These are phyloP conservation scores for Thyatira batis DNA, from an alignment of 2,888 invertebrate species.

Conservation along the genomic window DNA sequence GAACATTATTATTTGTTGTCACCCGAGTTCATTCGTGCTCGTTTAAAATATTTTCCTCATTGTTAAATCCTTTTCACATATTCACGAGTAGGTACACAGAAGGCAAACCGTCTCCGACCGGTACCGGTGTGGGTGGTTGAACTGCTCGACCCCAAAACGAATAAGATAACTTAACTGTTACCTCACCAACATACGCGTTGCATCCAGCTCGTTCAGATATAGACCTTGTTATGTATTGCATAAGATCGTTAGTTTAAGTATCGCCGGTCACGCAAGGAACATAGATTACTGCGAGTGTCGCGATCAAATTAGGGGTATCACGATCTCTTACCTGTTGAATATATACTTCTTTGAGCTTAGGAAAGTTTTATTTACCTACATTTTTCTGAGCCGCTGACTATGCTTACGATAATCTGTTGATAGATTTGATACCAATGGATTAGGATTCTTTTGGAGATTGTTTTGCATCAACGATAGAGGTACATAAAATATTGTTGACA, in stretches of 20 bases:
- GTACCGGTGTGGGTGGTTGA: conserved; percentile 21
- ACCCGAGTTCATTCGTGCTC: background rate
- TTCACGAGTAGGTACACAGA: background rate
- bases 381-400: no score
- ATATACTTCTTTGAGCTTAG: background rate
- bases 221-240: background rate
- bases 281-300: background rate
- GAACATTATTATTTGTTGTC: background rate
- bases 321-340: background rate
- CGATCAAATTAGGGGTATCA: background rate
- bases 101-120: background rate
- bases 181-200: conserved; percentile 19
- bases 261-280: background rate
- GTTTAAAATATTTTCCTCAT: background rate
- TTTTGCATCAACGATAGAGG: no score
- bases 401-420: background rate
- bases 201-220: background rate
- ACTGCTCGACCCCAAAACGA: conserved; percentile 46
- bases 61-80: background rate
- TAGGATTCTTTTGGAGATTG: no score
- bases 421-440: background rate
- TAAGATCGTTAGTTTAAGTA: background rate
- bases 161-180: conserved; percentile 47
- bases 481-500: background rate
- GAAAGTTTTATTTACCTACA: background rate